Conservation (phyloP, 2,888 invertebrate species). For the Hofmannophila pseudospretella region DNA sequence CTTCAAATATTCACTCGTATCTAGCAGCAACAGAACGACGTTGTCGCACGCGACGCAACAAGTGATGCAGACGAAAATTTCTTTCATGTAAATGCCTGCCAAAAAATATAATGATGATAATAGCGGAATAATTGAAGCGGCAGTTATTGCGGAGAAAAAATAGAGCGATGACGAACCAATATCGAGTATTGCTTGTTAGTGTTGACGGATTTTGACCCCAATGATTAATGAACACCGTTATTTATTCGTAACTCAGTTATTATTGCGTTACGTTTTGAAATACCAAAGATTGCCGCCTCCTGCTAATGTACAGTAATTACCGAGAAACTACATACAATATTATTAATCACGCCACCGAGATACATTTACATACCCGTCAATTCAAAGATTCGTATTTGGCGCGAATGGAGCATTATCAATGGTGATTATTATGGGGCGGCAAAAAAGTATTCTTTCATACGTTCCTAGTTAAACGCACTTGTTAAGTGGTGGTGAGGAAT, state of each 20-base stretch:
- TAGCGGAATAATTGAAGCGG: conserved; percentile 12
- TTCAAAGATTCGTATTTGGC: conserved; percentile 11
- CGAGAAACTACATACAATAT: conserved; percentile 22
- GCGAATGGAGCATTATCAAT: conserved; percentile 9
- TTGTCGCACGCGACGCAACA: conserved; percentile 9
- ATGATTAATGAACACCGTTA: conserved; percentile 74
- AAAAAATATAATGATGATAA: conserved; percentile 5
- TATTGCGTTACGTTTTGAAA: conserved; percentile 66
- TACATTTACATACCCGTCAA: conserved; percentile 2
- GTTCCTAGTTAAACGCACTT: conserved; percentile 15
- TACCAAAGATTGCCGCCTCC: conserved; percentile 32
- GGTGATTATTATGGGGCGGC: conserved; percentile 9
- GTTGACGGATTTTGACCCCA: conserved; percentile 65
- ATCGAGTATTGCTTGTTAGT: conserved; percentile 47
- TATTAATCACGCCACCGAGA: conserved; percentile 1
- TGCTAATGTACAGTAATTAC: conserved; percentile 41
- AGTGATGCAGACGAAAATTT: conserved; percentile 8
- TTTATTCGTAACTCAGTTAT: conserved; percentile 60
- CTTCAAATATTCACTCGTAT: conserved; percentile 7
- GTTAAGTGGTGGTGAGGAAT: conserved; percentile 34
- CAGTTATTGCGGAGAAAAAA: conserved; percentile 16
- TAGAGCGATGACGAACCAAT: conserved; percentile 54
- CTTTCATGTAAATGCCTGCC: conserved; percentile 4
- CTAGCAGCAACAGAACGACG: conserved; percentile 4
- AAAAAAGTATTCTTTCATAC: conserved; percentile 18